These are phyloP conservation scores for Sebastes steindachneri DNA, from an alignment of 2,797 vertebrate species.

Conservation along the genomic window DNA sequence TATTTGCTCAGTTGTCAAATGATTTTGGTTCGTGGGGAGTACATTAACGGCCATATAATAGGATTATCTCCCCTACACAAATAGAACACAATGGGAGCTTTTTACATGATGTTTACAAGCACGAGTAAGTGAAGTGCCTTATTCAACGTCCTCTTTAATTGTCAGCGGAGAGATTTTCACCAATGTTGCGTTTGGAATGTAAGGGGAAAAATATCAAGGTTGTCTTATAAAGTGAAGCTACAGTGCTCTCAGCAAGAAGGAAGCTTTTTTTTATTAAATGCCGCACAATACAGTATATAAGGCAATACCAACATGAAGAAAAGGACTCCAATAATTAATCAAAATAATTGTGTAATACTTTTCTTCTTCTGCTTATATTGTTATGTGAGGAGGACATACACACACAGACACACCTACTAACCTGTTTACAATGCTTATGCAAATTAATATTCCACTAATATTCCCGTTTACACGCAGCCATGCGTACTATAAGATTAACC, in stretches of 20 bases:
- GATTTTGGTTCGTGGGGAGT: conserved; percentile 6
- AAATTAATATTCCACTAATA: not conserved
- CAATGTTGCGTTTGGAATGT: not conserved
- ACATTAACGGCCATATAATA: not conserved
- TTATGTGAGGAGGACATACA: not conserved
- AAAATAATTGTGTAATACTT: not conserved
- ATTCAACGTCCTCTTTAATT: not conserved
- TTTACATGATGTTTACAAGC: conserved; percentile 20
- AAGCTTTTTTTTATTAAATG: not conserved
- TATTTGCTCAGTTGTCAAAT: conserved; percentile 34
- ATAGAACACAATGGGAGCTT: conserved; percentile 10
- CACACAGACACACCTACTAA: not conserved
- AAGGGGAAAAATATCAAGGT: not conserved
- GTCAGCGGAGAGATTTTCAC: not conserved
- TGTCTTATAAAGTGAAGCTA: not conserved
- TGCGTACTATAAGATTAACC: not conserved
- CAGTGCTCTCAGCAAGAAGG: not conserved
- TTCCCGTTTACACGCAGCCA: not conserved
- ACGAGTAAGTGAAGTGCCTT: not conserved
- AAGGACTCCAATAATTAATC: not conserved
- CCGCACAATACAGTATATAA: too few species aligned
- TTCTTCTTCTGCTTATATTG: not conserved
- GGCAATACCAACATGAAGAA: too few species aligned
- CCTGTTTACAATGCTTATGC: not conserved
- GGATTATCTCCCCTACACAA: conserved; percentile 24